phyloP scores from a whole-genome alignment of 1,140 invertebrate species.

The Drosophila asahinai region DNA sequence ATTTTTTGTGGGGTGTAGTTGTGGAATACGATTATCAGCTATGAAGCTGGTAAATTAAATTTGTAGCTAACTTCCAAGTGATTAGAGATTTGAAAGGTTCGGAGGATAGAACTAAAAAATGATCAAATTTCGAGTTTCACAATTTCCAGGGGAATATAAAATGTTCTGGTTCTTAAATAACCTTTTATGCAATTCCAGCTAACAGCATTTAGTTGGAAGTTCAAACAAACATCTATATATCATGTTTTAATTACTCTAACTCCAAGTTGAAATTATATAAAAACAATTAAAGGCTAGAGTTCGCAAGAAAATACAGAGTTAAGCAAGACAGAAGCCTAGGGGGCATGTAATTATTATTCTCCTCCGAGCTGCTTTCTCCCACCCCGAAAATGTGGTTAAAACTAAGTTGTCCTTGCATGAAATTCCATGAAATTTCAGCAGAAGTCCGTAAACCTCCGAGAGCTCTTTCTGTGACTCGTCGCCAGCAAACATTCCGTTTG shows the following conservation, averaged over 20 bases:
- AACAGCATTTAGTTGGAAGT: too few relatives aligned
- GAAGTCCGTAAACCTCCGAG: constrained; percentile 1
- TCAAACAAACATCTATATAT: neutral
- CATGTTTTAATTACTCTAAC: neutral
- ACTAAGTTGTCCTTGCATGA: constrained; percentile 5
- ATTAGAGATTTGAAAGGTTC: neutral
- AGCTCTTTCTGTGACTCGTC: constrained; percentile 17
- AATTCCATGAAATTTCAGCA: constrained; percentile 19
- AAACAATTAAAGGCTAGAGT: neutral
- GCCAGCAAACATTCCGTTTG: constrained; percentile 15
- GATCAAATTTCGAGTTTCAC: too few relatives aligned
- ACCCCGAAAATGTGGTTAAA: constrained; percentile 10
- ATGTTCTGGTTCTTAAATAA: too few relatives aligned
- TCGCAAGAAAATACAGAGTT: neutral
- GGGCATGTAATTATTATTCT: constrained; percentile 12
- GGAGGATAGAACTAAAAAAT: too few relatives aligned
- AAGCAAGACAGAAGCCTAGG: neutral
- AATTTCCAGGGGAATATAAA: neutral
- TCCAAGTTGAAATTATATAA: neutral
- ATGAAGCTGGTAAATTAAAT: constrained; percentile 7
- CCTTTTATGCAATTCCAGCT: too few relatives aligned
- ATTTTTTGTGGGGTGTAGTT: constrained; percentile 1
- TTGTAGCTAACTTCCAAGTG: constrained; percentile 10
- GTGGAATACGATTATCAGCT: constrained; percentile 6
- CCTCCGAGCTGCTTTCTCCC: neutral